Conservation (phyloP, 2,888 invertebrate species). For the Cyclophora punctaria region DNA sequence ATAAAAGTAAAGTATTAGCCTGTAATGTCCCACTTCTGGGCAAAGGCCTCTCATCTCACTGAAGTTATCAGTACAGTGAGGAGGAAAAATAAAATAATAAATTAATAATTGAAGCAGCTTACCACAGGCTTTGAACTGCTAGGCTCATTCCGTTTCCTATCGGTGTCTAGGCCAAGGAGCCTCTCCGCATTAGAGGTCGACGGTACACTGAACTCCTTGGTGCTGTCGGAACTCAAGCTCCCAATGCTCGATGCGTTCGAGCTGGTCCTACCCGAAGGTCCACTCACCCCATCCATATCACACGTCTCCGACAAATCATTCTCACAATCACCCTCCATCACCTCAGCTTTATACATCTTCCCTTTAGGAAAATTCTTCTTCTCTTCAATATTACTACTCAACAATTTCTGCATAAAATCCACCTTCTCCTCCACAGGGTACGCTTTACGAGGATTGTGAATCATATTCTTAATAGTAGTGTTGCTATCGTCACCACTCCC, state of each 20-base stretch:
- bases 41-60: no score
- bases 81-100: background rate
- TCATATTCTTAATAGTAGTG: conserved; percentile 56
- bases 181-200: conserved; percentile 66
- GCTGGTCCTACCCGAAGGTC: conserved; percentile 49
- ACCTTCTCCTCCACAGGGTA: conserved; percentile 37
- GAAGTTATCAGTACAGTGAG: no score
- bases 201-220: conserved; percentile 53
- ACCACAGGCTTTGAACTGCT: conserved; percentile 46
- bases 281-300: conserved; percentile 37
- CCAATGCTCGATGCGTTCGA: conserved; percentile 61
- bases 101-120: conserved; percentile 15
- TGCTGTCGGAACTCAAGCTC: conserved; percentile 53
- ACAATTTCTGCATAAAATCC: conserved; percentile 63
- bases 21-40: no score
- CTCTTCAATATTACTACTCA: conserved; percentile 51
- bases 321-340: conserved; percentile 27
- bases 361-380: conserved; percentile 63
- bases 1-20: no score
- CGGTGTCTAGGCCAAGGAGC: conserved; percentile 51
- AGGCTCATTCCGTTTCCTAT: conserved; percentile 35
- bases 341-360: conserved; percentile 55
- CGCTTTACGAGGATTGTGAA: conserved; percentile 22
- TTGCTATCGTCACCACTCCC: conserved; percentile 51
- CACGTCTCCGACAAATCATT: conserved; percentile 30